Conservation (phyloP, 1,140 invertebrate genomes). For the Drosophila carrolli region DNA sequence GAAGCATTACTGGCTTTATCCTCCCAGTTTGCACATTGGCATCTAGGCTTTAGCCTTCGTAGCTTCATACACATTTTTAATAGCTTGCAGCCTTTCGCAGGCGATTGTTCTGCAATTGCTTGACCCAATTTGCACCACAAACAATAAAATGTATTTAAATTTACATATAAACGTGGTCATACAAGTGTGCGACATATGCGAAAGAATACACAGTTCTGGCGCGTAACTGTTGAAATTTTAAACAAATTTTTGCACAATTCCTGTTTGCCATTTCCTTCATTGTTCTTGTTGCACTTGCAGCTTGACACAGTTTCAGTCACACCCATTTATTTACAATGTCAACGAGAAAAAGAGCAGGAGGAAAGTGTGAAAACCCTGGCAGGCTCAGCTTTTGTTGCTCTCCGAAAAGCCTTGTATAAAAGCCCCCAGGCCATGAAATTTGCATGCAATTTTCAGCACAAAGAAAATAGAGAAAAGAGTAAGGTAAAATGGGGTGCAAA, state of each 20-base stretch:
- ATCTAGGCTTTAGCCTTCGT: background rate
- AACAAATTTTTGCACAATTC: conserved; percentile 79
- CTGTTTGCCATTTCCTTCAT: conserved; percentile 53
- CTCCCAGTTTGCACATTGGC: background rate
- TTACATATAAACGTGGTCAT: conserved; percentile 11
- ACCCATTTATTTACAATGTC: conserved; percentile 80
- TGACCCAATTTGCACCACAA: conserved; percentile 54
- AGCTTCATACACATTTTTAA: conserved; percentile 6
- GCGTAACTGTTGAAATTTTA: conserved; percentile 57
- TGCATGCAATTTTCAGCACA: conserved; percentile 67
- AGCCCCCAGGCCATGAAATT: conserved; percentile 60
- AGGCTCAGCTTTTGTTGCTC: conserved; percentile 31
- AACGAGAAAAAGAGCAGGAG: conserved; percentile 25
- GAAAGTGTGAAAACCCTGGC: conserved; percentile 7
- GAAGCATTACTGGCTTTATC: background rate
- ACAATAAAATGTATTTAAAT: conserved; percentile 65
- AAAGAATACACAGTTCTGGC: background rate
- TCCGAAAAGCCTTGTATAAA: conserved; percentile 33
- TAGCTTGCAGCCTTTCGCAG: background rate
- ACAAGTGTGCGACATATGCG: conserved; percentile 35
- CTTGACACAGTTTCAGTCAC: conserved; percentile 76
- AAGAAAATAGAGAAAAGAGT: conserved; percentile 9
- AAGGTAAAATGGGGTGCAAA: background rate
- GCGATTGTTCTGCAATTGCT: conserved; percentile 61
- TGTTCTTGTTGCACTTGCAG: conserved; percentile 57